Percentiles rank a stretch among this genome's conserved stretches.
Evolutionary conservation across 2,888 invertebrate species (phyloP).

Genomic region (Drosophila picticornis): DNA sequence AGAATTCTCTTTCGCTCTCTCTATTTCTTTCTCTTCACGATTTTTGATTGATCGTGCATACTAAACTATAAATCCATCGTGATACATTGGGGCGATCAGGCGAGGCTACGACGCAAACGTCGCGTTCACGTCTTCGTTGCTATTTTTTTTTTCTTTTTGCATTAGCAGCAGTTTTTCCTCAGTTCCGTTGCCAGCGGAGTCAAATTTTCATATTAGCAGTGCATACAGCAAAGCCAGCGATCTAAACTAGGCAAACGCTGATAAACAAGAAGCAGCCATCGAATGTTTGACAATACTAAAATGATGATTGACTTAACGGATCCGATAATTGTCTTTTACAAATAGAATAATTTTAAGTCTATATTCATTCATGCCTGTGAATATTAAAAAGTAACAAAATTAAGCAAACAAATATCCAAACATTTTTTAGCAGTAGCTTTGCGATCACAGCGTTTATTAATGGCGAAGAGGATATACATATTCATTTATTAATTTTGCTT

Average conservation of each 20-base stretch:
- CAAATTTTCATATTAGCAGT: conserved; percentile 77
- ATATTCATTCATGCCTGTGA: neutral
- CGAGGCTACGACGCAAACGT: conserved; percentile 61
- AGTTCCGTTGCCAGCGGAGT: conserved; percentile 51
- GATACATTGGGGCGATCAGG: conserved; percentile 86
- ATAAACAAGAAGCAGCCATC: neutral
- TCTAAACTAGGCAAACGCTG: conserved; percentile 15
- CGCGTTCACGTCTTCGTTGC: conserved; percentile 57
- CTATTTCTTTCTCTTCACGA: conserved; percentile 75
- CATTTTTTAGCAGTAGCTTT: neutral
- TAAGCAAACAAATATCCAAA: neutral
- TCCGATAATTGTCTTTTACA: neutral
- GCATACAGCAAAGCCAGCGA: conserved; percentile 50
- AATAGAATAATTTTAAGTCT: neutral
- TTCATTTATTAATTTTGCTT: neutral
- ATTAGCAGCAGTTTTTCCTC: conserved; percentile 37
- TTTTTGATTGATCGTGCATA: conserved; percentile 86
- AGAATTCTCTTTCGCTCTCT: conserved; percentile 35
- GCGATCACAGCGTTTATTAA: neutral
- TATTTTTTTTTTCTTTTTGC: conserved; percentile 15
- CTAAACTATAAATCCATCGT: conserved; percentile 86
- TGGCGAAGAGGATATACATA: neutral
- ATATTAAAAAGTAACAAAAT: neutral
- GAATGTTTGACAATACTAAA: neutral
- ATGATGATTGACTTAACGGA: neutral